Percentiles rank a stretch among this genome's conserved stretches.
phyloP scores from a whole-genome alignment of 2,797 vertebrate genomes.

The Phrynocephalus vlangalii region DNA sequence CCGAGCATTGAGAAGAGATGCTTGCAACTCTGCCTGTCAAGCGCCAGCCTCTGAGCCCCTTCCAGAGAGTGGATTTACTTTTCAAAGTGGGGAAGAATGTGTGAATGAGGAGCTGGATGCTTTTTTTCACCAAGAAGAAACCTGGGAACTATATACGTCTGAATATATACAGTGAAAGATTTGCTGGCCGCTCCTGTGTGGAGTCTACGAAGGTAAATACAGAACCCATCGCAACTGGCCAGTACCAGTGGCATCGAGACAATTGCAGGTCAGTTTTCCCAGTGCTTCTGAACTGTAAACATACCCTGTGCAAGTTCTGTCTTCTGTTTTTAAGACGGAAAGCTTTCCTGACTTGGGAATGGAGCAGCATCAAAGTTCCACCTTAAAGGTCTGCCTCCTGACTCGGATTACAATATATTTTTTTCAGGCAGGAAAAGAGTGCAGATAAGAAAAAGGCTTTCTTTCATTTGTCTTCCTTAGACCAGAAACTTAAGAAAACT shows the following conservation, averaged over 20 bases:
- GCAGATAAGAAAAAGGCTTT: accelerated
- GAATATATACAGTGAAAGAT: background rate
- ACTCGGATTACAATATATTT: background rate
- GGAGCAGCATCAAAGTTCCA: constrained; percentile 22
- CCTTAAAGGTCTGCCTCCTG: constrained; percentile 7
- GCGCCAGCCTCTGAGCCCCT: constrained; percentile 69
- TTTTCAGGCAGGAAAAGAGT: background rate
- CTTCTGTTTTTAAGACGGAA: too few relatives aligned
- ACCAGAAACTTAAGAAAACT: background rate
- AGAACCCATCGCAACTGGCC: constrained; percentile 67
- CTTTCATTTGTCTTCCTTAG: background rate
- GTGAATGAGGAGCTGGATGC: constrained; percentile 60
- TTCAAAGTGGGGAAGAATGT: constrained; percentile 58
- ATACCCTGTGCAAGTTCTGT: constrained; percentile 54
- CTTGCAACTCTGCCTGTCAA: constrained; percentile 74
- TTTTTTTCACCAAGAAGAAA: constrained; percentile 42
- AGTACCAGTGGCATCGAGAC: constrained; percentile 73
- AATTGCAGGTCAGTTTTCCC: constrained; percentile 74
- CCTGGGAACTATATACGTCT: constrained; percentile 58
- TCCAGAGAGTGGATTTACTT: constrained; percentile 77
- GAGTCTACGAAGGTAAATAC: constrained; percentile 49
- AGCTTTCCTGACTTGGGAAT: background rate
- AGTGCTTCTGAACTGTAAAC: constrained; percentile 59
- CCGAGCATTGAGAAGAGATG: constrained; percentile 71
- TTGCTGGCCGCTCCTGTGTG: constrained; percentile 51